Evolutionary conservation across 2,888 invertebrate species (phyloP).

Genomic region (Conus canariensis): DNA sequence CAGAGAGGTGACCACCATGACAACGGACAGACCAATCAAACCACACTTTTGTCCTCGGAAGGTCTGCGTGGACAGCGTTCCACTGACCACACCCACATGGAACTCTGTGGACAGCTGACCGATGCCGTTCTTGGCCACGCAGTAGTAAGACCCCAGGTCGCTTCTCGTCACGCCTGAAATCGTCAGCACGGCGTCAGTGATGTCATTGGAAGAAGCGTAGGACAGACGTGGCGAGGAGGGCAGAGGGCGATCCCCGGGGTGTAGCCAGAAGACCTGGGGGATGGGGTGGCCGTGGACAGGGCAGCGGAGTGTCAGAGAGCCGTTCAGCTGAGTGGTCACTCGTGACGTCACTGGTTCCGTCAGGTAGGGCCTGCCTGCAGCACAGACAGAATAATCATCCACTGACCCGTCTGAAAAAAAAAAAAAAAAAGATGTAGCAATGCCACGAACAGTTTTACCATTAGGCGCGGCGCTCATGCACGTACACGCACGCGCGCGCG

Average conservation of each 20-base stretch:
- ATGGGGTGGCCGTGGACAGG: conserved; percentile 85
- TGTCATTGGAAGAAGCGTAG: conserved; percentile 53
- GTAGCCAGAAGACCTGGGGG: conserved; percentile 85
- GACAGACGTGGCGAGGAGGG: conserved; percentile 44
- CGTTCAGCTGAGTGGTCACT: conserved; percentile 72
- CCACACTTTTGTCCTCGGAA: not conserved
- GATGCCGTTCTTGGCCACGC: conserved; percentile 43
- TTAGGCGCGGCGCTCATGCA: too few relatives aligned
- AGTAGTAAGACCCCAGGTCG: conserved; percentile 44
- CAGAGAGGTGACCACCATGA: not conserved
- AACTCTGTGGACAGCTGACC: conserved; percentile 41
- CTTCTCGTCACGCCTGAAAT: conserved; percentile 29
- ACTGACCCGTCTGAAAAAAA: too few relatives aligned
- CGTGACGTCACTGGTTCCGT: not conserved
- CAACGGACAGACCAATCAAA: not conserved
- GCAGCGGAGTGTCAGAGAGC: conserved; percentile 88
- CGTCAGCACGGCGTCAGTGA: conserved; percentile 44
- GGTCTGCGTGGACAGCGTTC: not conserved
- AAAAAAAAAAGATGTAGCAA: too few relatives aligned
- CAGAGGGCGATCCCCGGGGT: conserved; percentile 66
- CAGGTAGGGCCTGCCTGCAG: conserved; percentile 46
- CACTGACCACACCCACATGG: conserved; percentile 36
- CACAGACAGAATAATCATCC: not conserved
- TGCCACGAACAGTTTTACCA: too few relatives aligned
- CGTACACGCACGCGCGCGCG: not conserved